Evolutionary conservation across 2,797 vertebrate species (phyloP).

Genomic region (Pipistrellus kuhlii): DNA sequence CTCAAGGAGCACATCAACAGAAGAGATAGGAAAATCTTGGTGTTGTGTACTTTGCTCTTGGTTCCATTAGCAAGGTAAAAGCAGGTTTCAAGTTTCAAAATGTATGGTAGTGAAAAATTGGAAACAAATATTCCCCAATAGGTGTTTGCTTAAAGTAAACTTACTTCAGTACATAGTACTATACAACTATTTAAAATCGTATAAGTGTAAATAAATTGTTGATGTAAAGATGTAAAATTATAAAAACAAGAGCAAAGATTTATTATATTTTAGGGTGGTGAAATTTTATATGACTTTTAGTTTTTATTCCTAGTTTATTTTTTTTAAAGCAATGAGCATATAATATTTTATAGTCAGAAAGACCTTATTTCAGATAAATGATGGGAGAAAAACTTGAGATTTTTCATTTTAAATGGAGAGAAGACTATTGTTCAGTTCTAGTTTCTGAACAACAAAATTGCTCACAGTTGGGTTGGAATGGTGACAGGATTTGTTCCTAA

Average conservation of each 20-base stretch:
- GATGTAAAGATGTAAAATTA: background rate
- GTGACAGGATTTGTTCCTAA: background rate
- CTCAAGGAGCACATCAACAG: background rate
- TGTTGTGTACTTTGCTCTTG: conserved; percentile 15
- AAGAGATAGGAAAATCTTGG: background rate
- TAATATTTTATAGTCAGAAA: background rate
- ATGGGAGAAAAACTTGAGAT: background rate
- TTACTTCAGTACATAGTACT: background rate
- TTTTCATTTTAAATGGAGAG: conserved; percentile 23
- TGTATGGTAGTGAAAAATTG: background rate
- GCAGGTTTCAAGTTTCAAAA: background rate
- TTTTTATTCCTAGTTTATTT: background rate
- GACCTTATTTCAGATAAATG: background rate
- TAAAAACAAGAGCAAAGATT: background rate
- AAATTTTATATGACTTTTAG: conserved; percentile 17
- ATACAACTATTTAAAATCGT: background rate
- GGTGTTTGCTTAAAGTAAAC: background rate
- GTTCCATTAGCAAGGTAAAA: conserved; percentile 11
- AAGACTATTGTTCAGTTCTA: background rate
- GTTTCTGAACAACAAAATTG: background rate
- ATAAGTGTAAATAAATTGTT: background rate
- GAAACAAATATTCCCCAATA: background rate
- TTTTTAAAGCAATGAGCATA: background rate
- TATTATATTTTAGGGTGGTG: background rate
- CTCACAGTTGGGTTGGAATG: background rate